phyloP scores from a whole-genome alignment of 2,113 vertebrate genomes.

The Tachysurus fulvidraco region DNA sequence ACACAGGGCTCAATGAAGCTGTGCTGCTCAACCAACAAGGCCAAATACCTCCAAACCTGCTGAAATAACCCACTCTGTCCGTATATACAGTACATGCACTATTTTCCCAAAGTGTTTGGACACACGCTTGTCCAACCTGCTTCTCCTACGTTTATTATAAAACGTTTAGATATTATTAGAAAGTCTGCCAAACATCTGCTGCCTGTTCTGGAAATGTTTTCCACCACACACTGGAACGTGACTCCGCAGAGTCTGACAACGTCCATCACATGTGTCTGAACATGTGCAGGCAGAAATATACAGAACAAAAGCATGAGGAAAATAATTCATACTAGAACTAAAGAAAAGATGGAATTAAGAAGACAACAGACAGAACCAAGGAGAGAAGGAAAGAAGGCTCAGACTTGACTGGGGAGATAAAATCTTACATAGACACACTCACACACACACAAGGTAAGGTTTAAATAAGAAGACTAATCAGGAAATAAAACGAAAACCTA shows the following conservation, averaged over 20 bases:
- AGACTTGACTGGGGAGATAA: not conserved
- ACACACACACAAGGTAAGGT: not conserved
- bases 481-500: not conserved
- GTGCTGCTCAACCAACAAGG: not conserved
- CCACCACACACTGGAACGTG: not conserved
- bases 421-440: not conserved
- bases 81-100: not conserved
- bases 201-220: not conserved
- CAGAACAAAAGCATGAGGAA: not conserved
- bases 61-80: not conserved
- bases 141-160: not conserved
- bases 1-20: not conserved
- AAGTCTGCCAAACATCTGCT: not conserved
- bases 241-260: not conserved
- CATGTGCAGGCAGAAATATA: not conserved
- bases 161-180: conserved; percentile 23
- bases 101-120: not conserved
- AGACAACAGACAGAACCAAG: not conserved
- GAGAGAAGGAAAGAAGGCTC: not conserved
- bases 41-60: not conserved
- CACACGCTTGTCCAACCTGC: not conserved
- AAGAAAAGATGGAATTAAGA: not conserved
- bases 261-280: not conserved
- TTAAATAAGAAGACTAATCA: not conserved
- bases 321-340: not conserved